Evolutionary conservation across 2,888 invertebrate species (phyloP).

Genomic region (Hyposoter didymator): DNA sequence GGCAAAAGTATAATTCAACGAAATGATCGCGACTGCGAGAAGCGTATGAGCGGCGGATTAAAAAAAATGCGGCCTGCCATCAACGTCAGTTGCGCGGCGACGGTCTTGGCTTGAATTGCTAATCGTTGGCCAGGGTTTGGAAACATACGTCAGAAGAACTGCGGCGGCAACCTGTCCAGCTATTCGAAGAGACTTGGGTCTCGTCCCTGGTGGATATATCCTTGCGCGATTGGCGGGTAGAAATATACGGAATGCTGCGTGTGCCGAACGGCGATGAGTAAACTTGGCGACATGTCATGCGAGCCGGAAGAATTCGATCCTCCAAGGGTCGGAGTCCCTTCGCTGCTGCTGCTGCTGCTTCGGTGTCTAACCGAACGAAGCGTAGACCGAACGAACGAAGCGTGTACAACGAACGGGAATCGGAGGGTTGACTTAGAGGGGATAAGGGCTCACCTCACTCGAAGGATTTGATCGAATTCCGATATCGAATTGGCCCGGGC

Average conservation of each 20-base stretch:
- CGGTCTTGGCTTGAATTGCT: not conserved
- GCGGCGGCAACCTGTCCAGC: not conserved
- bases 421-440: conserved; percentile 50
- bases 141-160: not conserved
- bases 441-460: conserved; percentile 62
- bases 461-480: conserved; percentile 82
- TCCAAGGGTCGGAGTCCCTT: conserved; percentile 68
- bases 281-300: conserved; percentile 83
- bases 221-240: conserved; percentile 11
- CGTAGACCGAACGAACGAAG: conserved; percentile 52
- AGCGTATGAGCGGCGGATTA: not conserved
- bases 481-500: conserved; percentile 79
- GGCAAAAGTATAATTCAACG: no score
- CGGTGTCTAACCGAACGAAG: conserved; percentile 67
- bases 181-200: not conserved
- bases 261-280: conserved; percentile 71
- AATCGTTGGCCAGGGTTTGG: not conserved
- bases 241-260: conserved; percentile 39
- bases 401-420: conserved; percentile 51
- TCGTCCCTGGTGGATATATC: conserved; percentile 26
- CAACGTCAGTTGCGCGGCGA: conserved; percentile 9
- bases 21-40: not conserved
- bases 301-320: conserved; percentile 83
- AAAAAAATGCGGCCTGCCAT: not conserved
- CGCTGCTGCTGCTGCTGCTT: no score